Conservation (phyloP, 2,113 vertebrate species). For the Pagrus major region DNA sequence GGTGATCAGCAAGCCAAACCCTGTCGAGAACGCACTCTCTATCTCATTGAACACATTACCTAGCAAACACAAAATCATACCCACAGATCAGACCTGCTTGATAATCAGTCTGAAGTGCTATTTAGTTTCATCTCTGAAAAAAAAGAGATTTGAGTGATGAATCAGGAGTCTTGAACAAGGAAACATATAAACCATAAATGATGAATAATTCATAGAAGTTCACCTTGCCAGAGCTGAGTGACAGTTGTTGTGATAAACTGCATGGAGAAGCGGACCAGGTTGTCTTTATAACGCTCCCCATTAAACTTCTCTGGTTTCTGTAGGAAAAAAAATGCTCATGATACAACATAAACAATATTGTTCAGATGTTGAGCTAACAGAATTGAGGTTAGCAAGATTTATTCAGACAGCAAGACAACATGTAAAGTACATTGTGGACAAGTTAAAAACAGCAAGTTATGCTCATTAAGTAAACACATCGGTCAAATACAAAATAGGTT, state of each 20-base stretch:
- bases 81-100: neutral
- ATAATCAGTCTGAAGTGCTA: neutral
- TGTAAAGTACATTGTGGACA: neutral
- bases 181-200: neutral
- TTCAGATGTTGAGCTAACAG: neutral
- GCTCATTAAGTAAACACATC: neutral
- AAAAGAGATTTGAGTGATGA: neutral
- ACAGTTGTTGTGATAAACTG: constrained; percentile 91
- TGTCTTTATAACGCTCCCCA: constrained; percentile 90
- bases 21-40: constrained; percentile 89
- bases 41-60: constrained; percentile 93
- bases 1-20: constrained; percentile 93
- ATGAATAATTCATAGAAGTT: neutral
- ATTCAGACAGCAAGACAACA: neutral
- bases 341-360: neutral
- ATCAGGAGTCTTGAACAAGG: neutral
- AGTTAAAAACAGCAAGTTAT: neutral
- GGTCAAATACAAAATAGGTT: neutral
- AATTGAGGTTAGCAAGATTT: neutral
- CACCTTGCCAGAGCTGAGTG: constrained; percentile 94
- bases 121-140: neutral
- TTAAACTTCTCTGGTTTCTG: constrained; percentile 93
- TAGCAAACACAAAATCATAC: constrained; percentile 57
- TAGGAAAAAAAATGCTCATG: neutral
- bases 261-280: constrained; percentile 92